Conservation (phyloP, 1,140 invertebrate species). For the Zaprionus davidi region DNA sequence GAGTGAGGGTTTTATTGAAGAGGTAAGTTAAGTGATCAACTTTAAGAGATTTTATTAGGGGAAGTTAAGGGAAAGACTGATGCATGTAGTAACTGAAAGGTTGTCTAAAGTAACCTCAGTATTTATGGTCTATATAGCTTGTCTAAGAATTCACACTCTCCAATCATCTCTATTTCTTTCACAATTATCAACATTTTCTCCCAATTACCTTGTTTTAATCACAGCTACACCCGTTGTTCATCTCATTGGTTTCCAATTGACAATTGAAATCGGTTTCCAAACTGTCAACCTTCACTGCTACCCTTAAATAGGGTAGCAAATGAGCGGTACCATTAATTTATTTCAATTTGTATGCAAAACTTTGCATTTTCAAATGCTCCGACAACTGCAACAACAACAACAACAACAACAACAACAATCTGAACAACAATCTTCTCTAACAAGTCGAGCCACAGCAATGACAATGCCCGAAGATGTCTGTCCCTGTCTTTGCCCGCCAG, state of each 20-base stretch:
- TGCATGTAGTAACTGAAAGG: neutral
- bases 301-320: constrained; percentile 16
- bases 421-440: neutral
- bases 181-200: neutral
- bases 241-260: constrained; percentile 3
- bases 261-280: constrained; percentile 20
- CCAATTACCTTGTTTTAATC: neutral
- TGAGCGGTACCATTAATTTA: constrained; percentile 56
- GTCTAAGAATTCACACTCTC: neutral
- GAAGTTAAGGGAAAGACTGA: neutral
- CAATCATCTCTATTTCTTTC: accelerated
- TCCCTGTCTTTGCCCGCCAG: constrained; percentile 19
- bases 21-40: neutral
- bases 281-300: constrained; percentile 27
- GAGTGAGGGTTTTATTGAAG: neutral
- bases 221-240: neutral
- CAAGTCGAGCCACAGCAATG: constrained; percentile 20
- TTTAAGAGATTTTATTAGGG: neutral
- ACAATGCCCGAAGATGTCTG: constrained; percentile 39
- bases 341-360: constrained; percentile 63
- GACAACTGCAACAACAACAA: constrained; percentile 16
- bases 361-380: constrained; percentile 54
- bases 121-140: neutral
- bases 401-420: constrained; percentile 21
- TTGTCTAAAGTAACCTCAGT: neutral